Conservation (phyloP, 2,113 vertebrate species). For the Sardina pilchardus region DNA sequence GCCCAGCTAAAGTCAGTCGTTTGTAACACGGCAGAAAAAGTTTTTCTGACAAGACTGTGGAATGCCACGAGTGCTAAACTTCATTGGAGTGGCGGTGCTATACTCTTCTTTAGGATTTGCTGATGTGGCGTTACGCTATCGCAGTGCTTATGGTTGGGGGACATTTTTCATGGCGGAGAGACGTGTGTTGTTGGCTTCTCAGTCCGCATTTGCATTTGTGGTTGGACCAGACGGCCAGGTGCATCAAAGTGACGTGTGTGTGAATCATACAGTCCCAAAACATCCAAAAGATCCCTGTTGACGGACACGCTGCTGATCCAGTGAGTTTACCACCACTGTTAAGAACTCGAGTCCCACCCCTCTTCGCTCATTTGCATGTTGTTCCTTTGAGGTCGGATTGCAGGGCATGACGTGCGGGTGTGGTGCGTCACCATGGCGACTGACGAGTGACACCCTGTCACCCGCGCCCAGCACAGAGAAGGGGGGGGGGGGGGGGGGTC, state of each 20-base stretch:
- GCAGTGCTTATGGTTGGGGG: too few species aligned
- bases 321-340: neutral
- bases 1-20: neutral
- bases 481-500: too few species aligned
- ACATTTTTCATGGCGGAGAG: neutral
- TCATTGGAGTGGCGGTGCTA: neutral
- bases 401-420: conserved; percentile 41
- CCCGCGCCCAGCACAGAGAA: conserved; percentile 6
- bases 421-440: conserved; percentile 49
- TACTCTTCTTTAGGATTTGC: neutral
- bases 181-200: neutral
- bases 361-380: conserved; percentile 31
- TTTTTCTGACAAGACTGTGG: neutral
- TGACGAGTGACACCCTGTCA: conserved; percentile 66
- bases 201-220: neutral
- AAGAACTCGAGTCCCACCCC: neutral
- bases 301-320: conserved; percentile 31
- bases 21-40: neutral
- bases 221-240: neutral
- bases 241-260: conserved; percentile 4
- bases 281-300: neutral
- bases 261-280: neutral
- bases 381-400: conserved; percentile 21
- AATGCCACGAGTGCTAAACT: neutral
- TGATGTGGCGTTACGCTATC: neutral